Evolutionary conservation across 2,113 vertebrate genomes (phyloP), one percentile per base, ranked within the genome.

Genomic region (Poecilia latipinna): DNA sequence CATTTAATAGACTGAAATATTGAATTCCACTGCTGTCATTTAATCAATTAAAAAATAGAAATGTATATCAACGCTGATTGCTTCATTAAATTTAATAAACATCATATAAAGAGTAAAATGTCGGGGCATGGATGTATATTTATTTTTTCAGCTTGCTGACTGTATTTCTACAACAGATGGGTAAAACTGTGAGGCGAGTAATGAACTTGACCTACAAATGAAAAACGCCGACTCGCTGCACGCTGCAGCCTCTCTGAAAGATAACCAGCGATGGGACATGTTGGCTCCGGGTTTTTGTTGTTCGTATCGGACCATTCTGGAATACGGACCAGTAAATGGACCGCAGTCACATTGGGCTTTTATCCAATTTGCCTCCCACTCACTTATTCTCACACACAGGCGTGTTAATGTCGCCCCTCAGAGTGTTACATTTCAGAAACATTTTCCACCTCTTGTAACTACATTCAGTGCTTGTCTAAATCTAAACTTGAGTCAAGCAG

Each of bases 251-350:
- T 65, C 51, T 70, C 4, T 35, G n/a, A 67, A 54, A 64, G 48
- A 65, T 42, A 11, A 0, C 44, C 54, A 39, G 61, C 71, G 29
- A 74, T 77, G 37, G 35, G 57, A 35, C 28, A 37, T 75, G 77
- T 68, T 63, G 44, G 42, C 33, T 60, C 39, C 35, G 35, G 69
- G 35, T 70, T 68, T 11, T 57, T 68, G 19, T n/a, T 70, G 67
- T 62, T 67, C 68, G 7, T 61, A 24, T 61, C 35, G 57, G 51
- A 65, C 68, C 28, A 68, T 64, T 85, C 62, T 69, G 10, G 48
- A 28, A 69, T 78, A 69, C 69, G 70, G 70, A 61, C 61, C 77
- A 35, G 31, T 69, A 82, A 77, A 77, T 82, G 74, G 35, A 64
- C 61, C 77, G 12, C 33, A 35, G 13, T 68, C 60, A 57, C 62